phyloP scores from a whole-genome alignment of 2,888 invertebrate genomes.

The Opisthograptis luteolata region DNA sequence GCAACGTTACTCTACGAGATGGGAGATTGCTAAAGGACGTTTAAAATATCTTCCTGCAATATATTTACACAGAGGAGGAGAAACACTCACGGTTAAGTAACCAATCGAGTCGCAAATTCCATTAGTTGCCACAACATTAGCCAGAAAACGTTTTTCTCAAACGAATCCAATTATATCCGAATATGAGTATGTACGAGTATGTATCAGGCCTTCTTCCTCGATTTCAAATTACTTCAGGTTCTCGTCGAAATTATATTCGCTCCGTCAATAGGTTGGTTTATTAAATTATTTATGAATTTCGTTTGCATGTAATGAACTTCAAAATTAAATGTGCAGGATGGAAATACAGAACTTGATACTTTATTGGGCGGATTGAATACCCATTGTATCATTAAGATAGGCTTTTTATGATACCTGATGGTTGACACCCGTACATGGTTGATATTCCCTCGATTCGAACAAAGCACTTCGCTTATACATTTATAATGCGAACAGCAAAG shows the following conservation, averaged over 20 bases:
- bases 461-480: too few species aligned
- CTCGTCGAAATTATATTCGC: not conserved
- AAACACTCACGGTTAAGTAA: slow-evolving; percentile 12
- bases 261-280: not conserved
- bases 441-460: too few species aligned
- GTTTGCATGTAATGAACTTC: slow-evolving; percentile 4
- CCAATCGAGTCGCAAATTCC: not conserved
- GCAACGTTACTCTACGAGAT: too few species aligned
- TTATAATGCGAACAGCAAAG: too few species aligned
- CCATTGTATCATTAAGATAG: too few species aligned
- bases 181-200: not conserved
- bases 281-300: not conserved
- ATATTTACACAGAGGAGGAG: not conserved
- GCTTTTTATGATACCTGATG: too few species aligned
- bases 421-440: too few species aligned
- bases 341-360: too few species aligned
- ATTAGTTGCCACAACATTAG: slow-evolving; percentile 11
- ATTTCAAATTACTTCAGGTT: slow-evolving; percentile 6
- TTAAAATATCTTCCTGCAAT: not conserved
- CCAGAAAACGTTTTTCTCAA: slow-evolving; percentile 12
- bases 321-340: too few species aligned
- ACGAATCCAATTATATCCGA: slow-evolving; percentile 9
- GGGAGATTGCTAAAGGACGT: not conserved
- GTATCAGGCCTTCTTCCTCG: slow-evolving; percentile 3
- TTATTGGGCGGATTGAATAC: not conserved